These are phyloP conservation scores for Altica lythri DNA, from an alignment of 2,888 invertebrate genomes.

Conservation along the genomic window DNA sequence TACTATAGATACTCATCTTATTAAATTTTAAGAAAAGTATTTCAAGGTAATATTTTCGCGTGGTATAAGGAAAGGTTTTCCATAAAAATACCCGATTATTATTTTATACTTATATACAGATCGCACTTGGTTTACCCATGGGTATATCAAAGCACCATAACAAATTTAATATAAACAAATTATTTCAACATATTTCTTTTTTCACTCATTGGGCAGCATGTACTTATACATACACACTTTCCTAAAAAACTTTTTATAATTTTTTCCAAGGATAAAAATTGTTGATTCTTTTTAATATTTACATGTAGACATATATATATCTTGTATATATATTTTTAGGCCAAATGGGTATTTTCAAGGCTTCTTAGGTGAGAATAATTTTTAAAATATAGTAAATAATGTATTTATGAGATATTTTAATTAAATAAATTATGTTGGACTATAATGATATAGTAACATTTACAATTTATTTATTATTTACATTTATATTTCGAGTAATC, in stretches of 20 bases:
- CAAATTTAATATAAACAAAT: constrained; percentile 19
- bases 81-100: constrained; percentile 26
- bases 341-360: constrained; percentile 31
- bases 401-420: too few species aligned
- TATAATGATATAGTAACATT: constrained; percentile 3
- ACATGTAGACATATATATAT: constrained; percentile 25
- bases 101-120: constrained; percentile 32
- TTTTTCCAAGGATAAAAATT: constrained; percentile 35
- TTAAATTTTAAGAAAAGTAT: too few species aligned
- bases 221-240: constrained; percentile 26
- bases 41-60: constrained; percentile 1
- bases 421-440: not conserved
- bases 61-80: constrained; percentile 24
- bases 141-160: constrained; percentile 19
- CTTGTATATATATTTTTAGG: constrained; percentile 25
- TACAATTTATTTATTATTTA: not conserved
- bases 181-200: constrained; percentile 28
- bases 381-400: too few species aligned
- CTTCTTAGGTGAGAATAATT: constrained; percentile 24
- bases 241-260: constrained; percentile 25
- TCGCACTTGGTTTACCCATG: constrained; percentile 26
- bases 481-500: not conserved
- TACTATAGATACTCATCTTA: too few species aligned
- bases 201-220: constrained; percentile 42
- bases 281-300: constrained; percentile 24